A percentile compares a stretch with the other conserved stretches of the same genome.
Conservation (phyloP, 2,797 vertebrate species). For the Hippocampus kuda region DNA sequence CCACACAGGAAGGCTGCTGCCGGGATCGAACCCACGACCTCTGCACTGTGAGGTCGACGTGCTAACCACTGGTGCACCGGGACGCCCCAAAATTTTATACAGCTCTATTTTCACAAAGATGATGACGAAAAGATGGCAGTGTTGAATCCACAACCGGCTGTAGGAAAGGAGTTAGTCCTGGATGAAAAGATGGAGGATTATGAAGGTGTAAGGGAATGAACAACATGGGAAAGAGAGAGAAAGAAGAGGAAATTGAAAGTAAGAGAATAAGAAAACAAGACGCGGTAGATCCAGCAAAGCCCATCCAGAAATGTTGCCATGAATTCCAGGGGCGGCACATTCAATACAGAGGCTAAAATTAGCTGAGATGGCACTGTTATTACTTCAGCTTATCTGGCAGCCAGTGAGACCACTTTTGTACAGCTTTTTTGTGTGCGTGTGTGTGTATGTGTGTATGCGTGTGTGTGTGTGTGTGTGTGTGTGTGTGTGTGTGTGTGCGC, state of each 20-base stretch:
- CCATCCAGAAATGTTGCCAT: conserved; percentile 59
- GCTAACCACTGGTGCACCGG: too few species aligned
- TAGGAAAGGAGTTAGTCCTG: background rate
- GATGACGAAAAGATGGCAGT: conserved; percentile 8
- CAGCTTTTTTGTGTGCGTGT: conserved; percentile 19
- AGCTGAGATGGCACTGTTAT: conserved; percentile 65
- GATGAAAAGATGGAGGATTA: conserved; percentile 16
- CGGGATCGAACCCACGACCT: too few species aligned
- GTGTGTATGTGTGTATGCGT: conserved; percentile 13
- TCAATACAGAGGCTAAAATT: conserved; percentile 65
- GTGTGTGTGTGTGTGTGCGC: conserved; percentile 15
- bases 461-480: conserved; percentile 17
- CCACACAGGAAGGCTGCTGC: too few species aligned
- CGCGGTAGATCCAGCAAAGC: conserved; percentile 45
- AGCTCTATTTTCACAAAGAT: conserved; percentile 11
- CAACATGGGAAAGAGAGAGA: conserved; percentile 6
- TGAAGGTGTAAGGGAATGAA: conserved; percentile 12
- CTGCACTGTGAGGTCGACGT: too few species aligned
- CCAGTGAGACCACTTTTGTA: conserved; percentile 50
- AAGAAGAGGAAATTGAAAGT: conserved; percentile 9
- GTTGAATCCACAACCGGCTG: conserved; percentile 19
- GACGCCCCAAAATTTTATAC: background rate
- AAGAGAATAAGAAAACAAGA: conserved; percentile 19
- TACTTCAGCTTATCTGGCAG: conserved; percentile 65
- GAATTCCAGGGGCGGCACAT: conserved; percentile 60